Conservation (phyloP, 2,113 vertebrate genomes). For the Podilymbus podiceps region DNA sequence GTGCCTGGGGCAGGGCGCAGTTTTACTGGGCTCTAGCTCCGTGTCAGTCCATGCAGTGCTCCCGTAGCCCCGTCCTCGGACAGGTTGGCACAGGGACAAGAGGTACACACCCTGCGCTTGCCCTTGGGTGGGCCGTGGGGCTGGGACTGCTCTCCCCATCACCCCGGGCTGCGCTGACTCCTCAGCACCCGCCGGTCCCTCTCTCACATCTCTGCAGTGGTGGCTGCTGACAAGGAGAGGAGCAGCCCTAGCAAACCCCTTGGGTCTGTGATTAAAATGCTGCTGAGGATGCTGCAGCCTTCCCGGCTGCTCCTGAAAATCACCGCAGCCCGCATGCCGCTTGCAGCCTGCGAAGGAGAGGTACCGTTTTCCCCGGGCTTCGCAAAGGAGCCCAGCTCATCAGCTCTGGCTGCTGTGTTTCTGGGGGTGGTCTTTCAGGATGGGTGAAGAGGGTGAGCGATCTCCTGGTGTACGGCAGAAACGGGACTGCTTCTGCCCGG, state of each 20-base stretch:
- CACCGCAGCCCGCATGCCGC: background rate
- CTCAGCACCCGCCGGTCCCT: fast-evolving
- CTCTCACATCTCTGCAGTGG: background rate
- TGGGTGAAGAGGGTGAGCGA: background rate
- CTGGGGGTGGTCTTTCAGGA: background rate
- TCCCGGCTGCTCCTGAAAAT: background rate
- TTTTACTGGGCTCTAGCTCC: background rate
- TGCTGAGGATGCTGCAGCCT: background rate
- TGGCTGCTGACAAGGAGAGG: background rate
- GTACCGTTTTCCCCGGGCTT: fast-evolving
- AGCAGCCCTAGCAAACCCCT: background rate
- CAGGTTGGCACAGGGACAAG: background rate
- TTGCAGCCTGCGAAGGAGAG: background rate
- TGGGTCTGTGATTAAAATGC: background rate
- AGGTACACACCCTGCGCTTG: background rate
- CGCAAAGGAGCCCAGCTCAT: background rate
- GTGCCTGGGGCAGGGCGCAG: background rate
- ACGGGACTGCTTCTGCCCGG: background rate
- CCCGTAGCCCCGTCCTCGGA: fast-evolving
- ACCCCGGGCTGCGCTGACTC: background rate
- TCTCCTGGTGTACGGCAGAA: background rate
- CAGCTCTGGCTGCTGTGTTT: background rate
- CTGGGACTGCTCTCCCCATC: background rate
- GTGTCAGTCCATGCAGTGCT: fast-evolving
- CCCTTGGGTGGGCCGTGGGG: fast-evolving